phyloP scores from a whole-genome alignment of 2,113 vertebrate genomes.

The Corythaixoides concolor region DNA sequence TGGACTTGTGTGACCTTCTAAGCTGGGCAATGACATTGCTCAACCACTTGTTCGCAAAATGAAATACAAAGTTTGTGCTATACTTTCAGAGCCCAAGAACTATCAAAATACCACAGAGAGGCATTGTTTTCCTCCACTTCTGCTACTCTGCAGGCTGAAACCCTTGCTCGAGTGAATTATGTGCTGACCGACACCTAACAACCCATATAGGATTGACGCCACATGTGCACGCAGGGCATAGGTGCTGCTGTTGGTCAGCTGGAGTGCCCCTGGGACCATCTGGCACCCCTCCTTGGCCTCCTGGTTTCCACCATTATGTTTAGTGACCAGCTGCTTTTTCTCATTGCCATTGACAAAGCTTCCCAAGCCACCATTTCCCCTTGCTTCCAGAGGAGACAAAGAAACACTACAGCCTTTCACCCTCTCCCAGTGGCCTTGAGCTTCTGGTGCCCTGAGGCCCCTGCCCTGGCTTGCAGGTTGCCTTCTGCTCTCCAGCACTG shows the following conservation, averaged over 20 bases:
- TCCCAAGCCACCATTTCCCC: neutral
- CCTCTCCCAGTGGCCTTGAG: neutral
- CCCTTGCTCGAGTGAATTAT: slow-evolving; percentile 31
- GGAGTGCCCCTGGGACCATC: slow-evolving; percentile 30
- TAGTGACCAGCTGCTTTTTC: slow-evolving; percentile 44
- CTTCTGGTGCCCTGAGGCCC: neutral
- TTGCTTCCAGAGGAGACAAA: neutral
- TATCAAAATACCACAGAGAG: neutral
- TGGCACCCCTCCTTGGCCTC: slow-evolving; percentile 25
- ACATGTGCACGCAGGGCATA: slow-evolving; percentile 37
- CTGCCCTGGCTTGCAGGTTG: neutral
- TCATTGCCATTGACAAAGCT: slow-evolving; percentile 12
- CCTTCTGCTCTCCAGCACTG: neutral
- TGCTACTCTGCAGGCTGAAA: slow-evolving; percentile 3
- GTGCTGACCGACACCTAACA: neutral
- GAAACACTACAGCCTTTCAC: neutral
- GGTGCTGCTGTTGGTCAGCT: slow-evolving; percentile 56
- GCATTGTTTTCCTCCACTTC: slow-evolving; percentile 27
- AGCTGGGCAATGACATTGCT: neutral
- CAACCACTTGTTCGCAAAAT: neutral
- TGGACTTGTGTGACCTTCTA: neutral
- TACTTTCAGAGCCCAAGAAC: neutral
- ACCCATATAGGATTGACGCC: neutral
- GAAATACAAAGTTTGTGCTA: neutral
- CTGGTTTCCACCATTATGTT: neutral